These are phyloP conservation scores for Cataglyphis livida DNA, from an alignment of 2,888 invertebrate species.

Conservation along the genomic window DNA sequence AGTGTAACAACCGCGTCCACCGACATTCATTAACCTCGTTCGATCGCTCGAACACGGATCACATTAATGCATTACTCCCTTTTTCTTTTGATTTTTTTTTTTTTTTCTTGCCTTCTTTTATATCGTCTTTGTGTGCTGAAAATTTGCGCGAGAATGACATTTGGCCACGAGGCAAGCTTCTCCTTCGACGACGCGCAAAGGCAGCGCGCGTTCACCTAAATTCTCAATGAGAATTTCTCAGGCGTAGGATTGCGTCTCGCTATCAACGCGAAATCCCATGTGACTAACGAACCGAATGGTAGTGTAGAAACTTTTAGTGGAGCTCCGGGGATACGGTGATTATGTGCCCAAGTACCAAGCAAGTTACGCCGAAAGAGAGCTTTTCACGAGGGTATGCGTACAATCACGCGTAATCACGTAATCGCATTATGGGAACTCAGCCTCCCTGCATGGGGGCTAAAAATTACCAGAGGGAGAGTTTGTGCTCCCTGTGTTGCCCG, in stretches of 20 bases:
- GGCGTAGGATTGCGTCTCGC: background rate
- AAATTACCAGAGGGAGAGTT: background rate
- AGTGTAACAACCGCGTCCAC: conserved; percentile 39
- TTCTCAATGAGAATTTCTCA: conserved; percentile 22
- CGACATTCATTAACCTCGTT: conserved; percentile 42
- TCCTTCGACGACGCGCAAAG: background rate
- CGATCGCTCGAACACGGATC: background rate
- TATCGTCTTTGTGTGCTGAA: conserved; percentile 12
- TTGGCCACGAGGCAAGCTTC: conserved; percentile 3
- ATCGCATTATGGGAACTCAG: conserved; percentile 29
- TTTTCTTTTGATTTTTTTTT: background rate
- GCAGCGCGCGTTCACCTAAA: background rate
- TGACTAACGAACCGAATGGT: conserved; percentile 35
- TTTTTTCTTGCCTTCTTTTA: background rate
- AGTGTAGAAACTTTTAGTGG: conserved; percentile 16
- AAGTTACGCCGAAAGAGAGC: conserved; percentile 2
- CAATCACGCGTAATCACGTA: conserved; percentile 39
- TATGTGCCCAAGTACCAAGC: conserved; percentile 12
- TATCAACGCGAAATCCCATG: conserved; percentile 22
- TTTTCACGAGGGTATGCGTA: background rate
- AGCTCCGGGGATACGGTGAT: conserved; percentile 22
- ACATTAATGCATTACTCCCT: conserved; percentile 32
- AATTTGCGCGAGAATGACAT: conserved; percentile 27
- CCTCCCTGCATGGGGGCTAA: background rate
- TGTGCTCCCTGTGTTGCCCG: background rate